A percentile compares a stretch with the other conserved stretches of the same genome.
Conservation (phyloP, 2,113 vertebrate species). For the Kobus ellipsiprymnus region DNA sequence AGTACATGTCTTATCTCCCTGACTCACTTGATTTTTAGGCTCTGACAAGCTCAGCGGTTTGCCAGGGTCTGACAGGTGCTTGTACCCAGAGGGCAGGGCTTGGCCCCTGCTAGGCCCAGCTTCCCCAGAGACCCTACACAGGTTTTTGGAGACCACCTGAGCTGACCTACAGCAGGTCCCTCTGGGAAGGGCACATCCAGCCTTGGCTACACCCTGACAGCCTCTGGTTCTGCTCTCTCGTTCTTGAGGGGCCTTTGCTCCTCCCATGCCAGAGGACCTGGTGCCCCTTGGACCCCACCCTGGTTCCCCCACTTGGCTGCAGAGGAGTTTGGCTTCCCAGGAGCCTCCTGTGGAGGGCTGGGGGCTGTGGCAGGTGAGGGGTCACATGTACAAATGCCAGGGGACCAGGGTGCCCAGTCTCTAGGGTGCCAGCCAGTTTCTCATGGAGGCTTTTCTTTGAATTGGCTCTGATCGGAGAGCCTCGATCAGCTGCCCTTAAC, state of each 20-base stretch:
- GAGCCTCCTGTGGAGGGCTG: neutral
- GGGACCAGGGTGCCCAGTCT: neutral
- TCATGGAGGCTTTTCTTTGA: neutral
- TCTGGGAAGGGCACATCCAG: neutral
- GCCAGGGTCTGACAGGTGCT: neutral
- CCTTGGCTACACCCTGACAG: neutral
- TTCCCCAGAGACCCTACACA: neutral
- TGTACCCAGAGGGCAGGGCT: neutral
- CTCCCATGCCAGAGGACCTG: neutral
- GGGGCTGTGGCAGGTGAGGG: neutral
- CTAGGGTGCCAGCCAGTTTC: neutral
- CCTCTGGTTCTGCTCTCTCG: neutral
- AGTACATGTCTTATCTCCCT: neutral
- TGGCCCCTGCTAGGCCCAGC: neutral
- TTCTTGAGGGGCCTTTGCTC: neutral
- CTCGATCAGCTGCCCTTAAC: neutral
- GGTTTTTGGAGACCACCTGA: neutral
- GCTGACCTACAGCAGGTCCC: neutral
- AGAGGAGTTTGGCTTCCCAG: neutral
- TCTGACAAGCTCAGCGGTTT: neutral
- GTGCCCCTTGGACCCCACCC: neutral
- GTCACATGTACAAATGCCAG: neutral
- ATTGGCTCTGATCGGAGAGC: neutral
- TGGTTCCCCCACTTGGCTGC: too few species aligned
- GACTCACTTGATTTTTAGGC: constrained; percentile 22